Conservation (phyloP, 2,113 vertebrate species). For the Crotalus horridus region DNA sequence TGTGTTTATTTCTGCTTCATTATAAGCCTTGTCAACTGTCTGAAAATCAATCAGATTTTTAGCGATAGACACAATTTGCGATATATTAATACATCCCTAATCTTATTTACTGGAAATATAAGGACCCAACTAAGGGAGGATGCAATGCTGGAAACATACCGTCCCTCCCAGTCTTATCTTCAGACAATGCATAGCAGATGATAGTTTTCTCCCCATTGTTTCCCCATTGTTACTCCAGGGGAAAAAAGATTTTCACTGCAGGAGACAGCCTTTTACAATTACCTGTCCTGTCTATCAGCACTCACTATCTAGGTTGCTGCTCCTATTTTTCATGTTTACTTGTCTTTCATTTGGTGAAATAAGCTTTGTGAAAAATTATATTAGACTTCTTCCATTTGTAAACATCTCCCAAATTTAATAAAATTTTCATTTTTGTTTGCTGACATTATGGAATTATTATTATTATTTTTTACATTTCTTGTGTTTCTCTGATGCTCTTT, state of each 20-base stretch:
- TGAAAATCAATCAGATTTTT: neutral
- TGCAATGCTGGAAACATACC: accelerated
- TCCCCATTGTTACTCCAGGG: neutral
- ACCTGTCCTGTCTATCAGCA: neutral
- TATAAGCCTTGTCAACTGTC: neutral
- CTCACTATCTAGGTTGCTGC: too few relatives aligned
- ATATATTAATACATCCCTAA: neutral
- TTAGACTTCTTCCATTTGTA: neutral
- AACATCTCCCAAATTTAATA: neutral
- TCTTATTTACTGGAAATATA: neutral
- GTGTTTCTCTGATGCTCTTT: neutral
- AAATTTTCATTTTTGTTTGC: neutral
- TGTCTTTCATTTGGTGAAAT: neutral
- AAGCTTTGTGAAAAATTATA: neutral
- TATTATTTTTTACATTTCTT: too few relatives aligned
- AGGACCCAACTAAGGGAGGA: neutral
- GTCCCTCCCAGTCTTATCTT: accelerated
- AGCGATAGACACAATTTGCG: neutral
- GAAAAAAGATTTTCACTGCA: neutral
- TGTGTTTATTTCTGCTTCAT: neutral
- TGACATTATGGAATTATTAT: neutral
- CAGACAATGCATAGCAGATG: neutral
- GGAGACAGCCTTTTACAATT: neutral
- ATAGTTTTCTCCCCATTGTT: neutral
- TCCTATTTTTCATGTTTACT: neutral